Evolutionary conservation across 2,888 invertebrate genomes (phyloP).

Genomic region (Linhomoeus sp.): DNA sequence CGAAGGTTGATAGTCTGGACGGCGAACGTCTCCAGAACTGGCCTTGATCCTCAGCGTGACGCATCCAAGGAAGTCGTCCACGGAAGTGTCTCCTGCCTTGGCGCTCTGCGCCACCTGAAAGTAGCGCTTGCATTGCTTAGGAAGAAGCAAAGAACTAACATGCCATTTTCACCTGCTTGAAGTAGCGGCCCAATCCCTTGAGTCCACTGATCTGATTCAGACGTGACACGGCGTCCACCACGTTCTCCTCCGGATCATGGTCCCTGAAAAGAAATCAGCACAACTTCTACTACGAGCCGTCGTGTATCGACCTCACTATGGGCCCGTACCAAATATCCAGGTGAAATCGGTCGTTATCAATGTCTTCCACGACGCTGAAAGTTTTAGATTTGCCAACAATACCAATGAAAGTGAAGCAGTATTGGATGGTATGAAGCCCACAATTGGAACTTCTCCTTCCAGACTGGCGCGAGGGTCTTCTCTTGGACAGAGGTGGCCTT

Average conservation of each 20-base stretch:
- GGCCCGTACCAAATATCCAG: conserved; percentile 36
- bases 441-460: conserved; percentile 95
- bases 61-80: conserved; percentile 79
- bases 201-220: conserved; percentile 76
- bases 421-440: conserved; percentile 43
- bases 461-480: conserved; percentile 70
- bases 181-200: conserved; percentile 70
- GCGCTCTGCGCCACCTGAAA: conserved; percentile 95
- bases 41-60: conserved; percentile 65
- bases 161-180: too few relatives aligned
- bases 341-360: conserved; percentile 31
- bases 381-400: too few relatives aligned
- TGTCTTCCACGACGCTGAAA: conserved; percentile 34
- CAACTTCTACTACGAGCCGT: too few relatives aligned
- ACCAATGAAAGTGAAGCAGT: too few relatives aligned
- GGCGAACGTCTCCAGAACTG: too few relatives aligned
- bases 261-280: conserved; percentile 42
- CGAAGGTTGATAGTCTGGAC: too few relatives aligned
- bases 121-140: too few relatives aligned
- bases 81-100: conserved; percentile 53
- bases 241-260: conserved; percentile 75
- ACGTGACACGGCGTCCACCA: conserved; percentile 79
- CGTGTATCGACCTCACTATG: too few relatives aligned
- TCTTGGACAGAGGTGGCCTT: conserved; percentile 73
- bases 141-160: too few relatives aligned